Conservation (phyloP, 2,888 invertebrate genomes). For the Folsomia manolachei region DNA sequence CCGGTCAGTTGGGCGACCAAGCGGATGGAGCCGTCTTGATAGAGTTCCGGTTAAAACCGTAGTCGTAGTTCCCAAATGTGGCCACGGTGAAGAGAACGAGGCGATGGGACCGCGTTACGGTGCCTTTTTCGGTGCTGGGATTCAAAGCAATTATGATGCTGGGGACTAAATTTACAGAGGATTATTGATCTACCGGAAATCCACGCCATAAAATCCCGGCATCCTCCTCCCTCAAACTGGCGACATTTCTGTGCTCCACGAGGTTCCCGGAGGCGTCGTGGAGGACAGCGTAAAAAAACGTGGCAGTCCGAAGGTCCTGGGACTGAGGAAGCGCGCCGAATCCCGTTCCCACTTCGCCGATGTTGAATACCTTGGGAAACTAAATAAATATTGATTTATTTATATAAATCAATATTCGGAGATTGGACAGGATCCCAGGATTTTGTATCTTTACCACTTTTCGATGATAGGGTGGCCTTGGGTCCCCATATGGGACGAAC, state of each 20-base stretch:
- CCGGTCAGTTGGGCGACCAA: slow-evolving; percentile 24
- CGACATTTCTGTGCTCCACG: slow-evolving; percentile 5
- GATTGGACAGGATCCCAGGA: not conserved
- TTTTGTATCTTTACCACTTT: slow-evolving; percentile 27
- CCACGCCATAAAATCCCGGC: slow-evolving; percentile 26
- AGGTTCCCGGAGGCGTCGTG: slow-evolving; percentile 20
- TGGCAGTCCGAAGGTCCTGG: slow-evolving; percentile 23
- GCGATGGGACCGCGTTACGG: slow-evolving; percentile 21
- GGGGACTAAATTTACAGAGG: too few relatives aligned
- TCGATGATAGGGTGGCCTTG: slow-evolving; percentile 35
- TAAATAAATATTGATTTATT: not conserved
- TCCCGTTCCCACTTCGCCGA: slow-evolving; percentile 34
- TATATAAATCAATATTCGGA: not conserved
- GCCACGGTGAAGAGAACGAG: slow-evolving; percentile 34
- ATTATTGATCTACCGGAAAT: too few relatives aligned
- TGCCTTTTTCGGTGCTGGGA: slow-evolving; percentile 28
- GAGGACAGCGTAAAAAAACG: slow-evolving; percentile 21
- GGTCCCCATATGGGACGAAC: slow-evolving; percentile 41
- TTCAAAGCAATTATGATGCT: slow-evolving; percentile 38
- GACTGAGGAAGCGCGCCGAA: slow-evolving; percentile 8
- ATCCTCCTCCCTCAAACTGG: slow-evolving; percentile 36
- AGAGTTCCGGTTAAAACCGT: slow-evolving; percentile 39
- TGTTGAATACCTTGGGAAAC: slow-evolving; percentile 28
- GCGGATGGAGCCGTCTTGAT: slow-evolving; percentile 34
- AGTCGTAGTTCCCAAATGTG: slow-evolving; percentile 40